phyloP scores from a whole-genome alignment of 2,113 vertebrate species.

The Rutilus rutilus region DNA sequence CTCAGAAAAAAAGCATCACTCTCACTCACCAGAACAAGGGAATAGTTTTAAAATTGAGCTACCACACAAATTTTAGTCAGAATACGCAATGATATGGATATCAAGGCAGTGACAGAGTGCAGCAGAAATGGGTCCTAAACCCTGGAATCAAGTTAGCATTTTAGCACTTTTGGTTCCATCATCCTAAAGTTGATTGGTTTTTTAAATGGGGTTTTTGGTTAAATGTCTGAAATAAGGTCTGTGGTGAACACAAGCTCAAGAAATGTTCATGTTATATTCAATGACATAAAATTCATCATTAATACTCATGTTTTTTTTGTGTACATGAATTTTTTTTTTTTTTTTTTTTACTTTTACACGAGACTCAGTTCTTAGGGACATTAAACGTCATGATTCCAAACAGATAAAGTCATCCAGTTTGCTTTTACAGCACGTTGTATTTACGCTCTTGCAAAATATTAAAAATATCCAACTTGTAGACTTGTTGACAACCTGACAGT shows the following conservation, averaged over 20 bases:
- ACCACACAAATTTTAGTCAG: background rate
- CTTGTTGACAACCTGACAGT: too few species aligned
- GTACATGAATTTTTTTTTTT: too few species aligned
- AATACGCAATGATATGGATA: background rate
- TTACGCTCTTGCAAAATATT: too few species aligned
- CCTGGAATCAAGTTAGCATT: background rate
- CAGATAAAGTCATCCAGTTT: too few species aligned
- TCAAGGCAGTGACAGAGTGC: background rate
- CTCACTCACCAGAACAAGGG: background rate
- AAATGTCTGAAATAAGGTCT: background rate
- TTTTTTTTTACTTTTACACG: background rate
- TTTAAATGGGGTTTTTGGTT: background rate
- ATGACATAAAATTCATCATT: too few species aligned
- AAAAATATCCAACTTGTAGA: too few species aligned
- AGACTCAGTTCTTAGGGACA: background rate
- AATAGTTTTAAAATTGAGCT: slow-evolving; percentile 15
- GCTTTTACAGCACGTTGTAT: too few species aligned
- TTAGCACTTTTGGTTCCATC: background rate
- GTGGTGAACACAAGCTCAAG: background rate
- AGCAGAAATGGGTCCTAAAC: background rate
- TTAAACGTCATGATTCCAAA: background rate
- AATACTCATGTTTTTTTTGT: too few species aligned
- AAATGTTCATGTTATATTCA: background rate
- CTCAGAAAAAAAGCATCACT: background rate
- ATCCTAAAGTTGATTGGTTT: too few species aligned